Conservation (phyloP, 2,797 vertebrate genomes). For the Glyptemys insculpta region DNA sequence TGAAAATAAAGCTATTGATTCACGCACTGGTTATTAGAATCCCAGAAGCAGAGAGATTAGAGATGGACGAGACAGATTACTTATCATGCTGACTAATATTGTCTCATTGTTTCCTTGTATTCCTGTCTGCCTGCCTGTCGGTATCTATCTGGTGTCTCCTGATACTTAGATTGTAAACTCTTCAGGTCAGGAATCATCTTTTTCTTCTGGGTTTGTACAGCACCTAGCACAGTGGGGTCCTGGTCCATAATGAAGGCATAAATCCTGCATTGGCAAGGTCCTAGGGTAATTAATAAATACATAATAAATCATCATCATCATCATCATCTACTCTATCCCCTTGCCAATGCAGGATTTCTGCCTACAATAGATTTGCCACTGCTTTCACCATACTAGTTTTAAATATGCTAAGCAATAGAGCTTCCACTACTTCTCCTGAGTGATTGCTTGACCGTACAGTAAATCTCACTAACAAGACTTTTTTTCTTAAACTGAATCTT, state of each 20-base stretch:
- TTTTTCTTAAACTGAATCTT: not conserved
- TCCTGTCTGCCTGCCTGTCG: not conserved
- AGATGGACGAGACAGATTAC: not conserved
- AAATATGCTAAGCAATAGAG: rapidly evolving
- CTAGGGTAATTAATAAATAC: too few relatives aligned
- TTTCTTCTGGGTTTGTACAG: not conserved
- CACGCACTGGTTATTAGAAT: not conserved
- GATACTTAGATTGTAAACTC: not conserved
- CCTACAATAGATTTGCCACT: not conserved
- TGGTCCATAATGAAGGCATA: not conserved
- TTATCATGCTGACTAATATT: not conserved
- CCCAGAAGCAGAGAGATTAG: not conserved
- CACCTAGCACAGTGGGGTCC: not conserved
- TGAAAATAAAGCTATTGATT: slow-evolving; percentile 14
- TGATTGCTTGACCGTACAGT: rapidly evolving
- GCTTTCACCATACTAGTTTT: not conserved
- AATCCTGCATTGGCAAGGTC: too few relatives aligned
- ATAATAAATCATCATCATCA: too few relatives aligned
- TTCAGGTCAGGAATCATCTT: not conserved
- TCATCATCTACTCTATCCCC: not conserved
- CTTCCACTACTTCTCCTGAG: not conserved
- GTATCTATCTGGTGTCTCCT: not conserved
- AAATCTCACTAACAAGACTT: not conserved
- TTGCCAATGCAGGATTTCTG: not conserved
- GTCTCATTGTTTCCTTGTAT: not conserved